These are phyloP conservation scores for Arvicanthis niloticus DNA, from an alignment of 2,113 vertebrate genomes.

Conservation along the genomic window DNA sequence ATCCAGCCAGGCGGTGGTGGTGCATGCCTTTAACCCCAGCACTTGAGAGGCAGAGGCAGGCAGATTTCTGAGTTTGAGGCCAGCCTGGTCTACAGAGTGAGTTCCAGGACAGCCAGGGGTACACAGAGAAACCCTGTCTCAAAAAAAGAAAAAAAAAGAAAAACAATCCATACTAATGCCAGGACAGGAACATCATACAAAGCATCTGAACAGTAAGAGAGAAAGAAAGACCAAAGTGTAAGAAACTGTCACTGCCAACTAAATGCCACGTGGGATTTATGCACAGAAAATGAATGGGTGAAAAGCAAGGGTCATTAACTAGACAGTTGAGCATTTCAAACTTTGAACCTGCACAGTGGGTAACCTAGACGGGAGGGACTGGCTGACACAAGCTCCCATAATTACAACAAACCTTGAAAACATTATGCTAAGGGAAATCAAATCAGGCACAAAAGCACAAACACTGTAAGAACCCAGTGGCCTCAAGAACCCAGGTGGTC, in stretches of 20 bases:
- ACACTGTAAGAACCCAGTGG: no score
- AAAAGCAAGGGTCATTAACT: neutral
- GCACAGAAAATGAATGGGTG: neutral
- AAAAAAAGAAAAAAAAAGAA: no score
- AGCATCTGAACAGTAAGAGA: neutral
- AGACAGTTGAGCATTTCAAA: neutral
- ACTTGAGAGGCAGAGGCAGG: no score
- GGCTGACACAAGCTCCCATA: neutral
- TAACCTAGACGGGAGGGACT: neutral
- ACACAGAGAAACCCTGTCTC: no score
- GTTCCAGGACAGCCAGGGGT: no score
- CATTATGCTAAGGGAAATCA: neutral
- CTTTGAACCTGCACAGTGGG: neutral
- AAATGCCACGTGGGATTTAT: neutral
- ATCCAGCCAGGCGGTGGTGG: no score
- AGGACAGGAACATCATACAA: neutral
- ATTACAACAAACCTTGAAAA: neutral
- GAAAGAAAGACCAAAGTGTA: neutral
- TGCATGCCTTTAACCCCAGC: no score
- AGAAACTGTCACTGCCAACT: neutral
- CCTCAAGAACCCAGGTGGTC: neutral
- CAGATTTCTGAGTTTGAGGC: no score
- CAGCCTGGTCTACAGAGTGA: no score
- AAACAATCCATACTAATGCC: neutral
- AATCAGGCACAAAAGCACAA: neutral